Percentiles rank a stretch among this genome's conserved stretches.
phyloP scores from a whole-genome alignment of 1,140 invertebrate genomes.

The Pachypeltis micranthus region DNA sequence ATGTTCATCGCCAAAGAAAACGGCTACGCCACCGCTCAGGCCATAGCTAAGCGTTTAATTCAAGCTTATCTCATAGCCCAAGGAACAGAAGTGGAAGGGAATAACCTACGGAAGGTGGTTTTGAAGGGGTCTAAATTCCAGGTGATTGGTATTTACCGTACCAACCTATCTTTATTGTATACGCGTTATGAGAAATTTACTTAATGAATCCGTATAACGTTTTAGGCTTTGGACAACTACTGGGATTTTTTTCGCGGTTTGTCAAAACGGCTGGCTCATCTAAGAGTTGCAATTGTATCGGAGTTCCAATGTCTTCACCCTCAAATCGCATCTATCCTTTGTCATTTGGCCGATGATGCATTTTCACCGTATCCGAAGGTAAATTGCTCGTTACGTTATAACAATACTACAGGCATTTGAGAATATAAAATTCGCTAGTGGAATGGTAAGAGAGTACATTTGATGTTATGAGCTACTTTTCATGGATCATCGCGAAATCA shows the following conservation, averaged over 20 bases:
- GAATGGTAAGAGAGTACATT: too few species aligned
- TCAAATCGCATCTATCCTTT: slow-evolving; percentile 4
- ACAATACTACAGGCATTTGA: too few species aligned
- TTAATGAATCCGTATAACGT: too few species aligned
- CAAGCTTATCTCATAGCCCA: slow-evolving; percentile 2
- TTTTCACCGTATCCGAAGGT: slow-evolving; percentile 11
- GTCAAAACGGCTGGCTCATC: background rate
- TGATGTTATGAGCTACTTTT: too few species aligned
- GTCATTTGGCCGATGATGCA: slow-evolving; percentile 1
- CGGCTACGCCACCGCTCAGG: background rate
- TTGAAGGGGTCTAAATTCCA: background rate
- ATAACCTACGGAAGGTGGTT: background rate
- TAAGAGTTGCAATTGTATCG: slow-evolving; percentile 3
- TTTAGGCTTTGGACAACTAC: slow-evolving; percentile 7
- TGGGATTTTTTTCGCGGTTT: slow-evolving; percentile 10
- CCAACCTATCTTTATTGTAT: background rate
- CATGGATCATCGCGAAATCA: too few species aligned
- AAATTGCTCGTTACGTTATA: too few species aligned
- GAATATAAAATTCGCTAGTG: too few species aligned
- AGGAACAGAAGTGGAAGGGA: background rate
- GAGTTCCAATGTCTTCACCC: slow-evolving; percentile 13
- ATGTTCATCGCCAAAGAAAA: background rate
- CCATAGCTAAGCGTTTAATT: background rate
- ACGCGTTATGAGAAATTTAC: too few species aligned
- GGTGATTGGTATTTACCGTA: background rate